A percentile compares a stretch with the other conserved stretches of the same genome.
These are phyloP conservation scores for Lagopus muta DNA, from an alignment of 2,113 vertebrate genomes.

Conservation along the genomic window DNA sequence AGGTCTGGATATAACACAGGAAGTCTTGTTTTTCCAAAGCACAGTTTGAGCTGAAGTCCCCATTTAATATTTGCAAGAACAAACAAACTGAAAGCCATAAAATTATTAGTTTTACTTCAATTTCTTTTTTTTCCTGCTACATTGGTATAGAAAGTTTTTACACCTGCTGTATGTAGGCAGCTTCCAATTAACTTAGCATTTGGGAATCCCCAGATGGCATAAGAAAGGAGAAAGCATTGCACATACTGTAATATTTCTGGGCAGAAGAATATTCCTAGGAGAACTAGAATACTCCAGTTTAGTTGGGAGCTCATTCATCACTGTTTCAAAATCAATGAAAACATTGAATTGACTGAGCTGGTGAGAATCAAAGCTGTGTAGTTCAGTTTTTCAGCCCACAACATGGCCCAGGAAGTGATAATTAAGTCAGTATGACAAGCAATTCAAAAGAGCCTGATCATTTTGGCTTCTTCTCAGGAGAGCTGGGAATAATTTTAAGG, in stretches of 20 bases:
- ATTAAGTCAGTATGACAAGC: background rate
- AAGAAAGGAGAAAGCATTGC: slow-evolving; percentile 9
- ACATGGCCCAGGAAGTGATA: background rate
- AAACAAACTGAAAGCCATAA: background rate
- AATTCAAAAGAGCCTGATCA: background rate
- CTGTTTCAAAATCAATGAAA: background rate
- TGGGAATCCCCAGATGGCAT: slow-evolving; percentile 18
- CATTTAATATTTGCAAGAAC: background rate
- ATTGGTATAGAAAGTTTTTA: background rate
- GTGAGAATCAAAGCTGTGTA: background rate
- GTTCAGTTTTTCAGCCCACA: background rate
- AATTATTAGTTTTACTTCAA: background rate
- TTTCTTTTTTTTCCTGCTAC: background rate
- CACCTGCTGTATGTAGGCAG: background rate
- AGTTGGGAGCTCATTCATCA: background rate
- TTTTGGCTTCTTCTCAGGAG: background rate
- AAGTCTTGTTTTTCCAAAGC: background rate
- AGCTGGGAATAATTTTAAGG: background rate
- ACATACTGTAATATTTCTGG: background rate
- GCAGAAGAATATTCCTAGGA: slow-evolving; percentile 11
- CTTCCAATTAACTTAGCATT: slow-evolving; percentile 3
- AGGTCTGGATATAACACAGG: background rate
- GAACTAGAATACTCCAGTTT: background rate
- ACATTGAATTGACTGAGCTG: background rate
- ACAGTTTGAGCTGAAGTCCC: background rate